Conservation (phyloP, 1,140 invertebrate genomes). For the Gyrodactylus bullatarudis region DNA sequence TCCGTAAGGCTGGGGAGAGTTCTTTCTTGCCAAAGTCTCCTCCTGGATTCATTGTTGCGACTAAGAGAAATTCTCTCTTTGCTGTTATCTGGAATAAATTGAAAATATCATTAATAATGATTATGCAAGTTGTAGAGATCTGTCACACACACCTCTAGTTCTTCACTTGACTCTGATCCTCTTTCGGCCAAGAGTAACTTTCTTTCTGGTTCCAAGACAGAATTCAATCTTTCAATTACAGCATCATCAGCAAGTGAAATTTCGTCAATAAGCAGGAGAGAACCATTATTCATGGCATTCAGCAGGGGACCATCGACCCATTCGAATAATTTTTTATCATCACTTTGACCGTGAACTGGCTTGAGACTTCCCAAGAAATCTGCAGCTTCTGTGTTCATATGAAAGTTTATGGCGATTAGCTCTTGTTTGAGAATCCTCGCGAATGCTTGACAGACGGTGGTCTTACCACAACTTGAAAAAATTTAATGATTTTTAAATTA, state of each 20-base stretch:
- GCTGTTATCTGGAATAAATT: slow-evolving; percentile 21
- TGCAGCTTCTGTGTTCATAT: slow-evolving; percentile 85
- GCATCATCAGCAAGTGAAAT: slow-evolving; percentile 95
- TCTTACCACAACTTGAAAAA: slow-evolving; percentile 51
- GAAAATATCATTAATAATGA: neutral
- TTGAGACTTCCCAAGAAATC: slow-evolving; percentile 80
- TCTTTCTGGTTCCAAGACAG: slow-evolving; percentile 63
- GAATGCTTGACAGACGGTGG: slow-evolving; percentile 60
- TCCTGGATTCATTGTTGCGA: slow-evolving; percentile 97
- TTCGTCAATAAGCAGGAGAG: slow-evolving; percentile 75
- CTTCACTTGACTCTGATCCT: slow-evolving; percentile 10
- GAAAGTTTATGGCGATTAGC: slow-evolving; percentile 60
- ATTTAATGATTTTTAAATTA: neutral
- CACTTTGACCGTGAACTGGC: slow-evolving; percentile 34
- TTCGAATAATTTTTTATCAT: slow-evolving; percentile 38
- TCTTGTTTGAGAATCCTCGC: slow-evolving; percentile 30
- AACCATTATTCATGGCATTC: slow-evolving; percentile 47
- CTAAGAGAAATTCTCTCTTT: slow-evolving; percentile 42
- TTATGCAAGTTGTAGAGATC: neutral
- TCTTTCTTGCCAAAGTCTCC: slow-evolving; percentile 99
- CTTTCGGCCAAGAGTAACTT: slow-evolving; percentile 62
- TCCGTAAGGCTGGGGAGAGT: slow-evolving; percentile 70
- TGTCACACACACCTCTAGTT: slow-evolving; percentile 1
- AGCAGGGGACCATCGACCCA: slow-evolving; percentile 89
- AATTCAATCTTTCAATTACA: slow-evolving; percentile 80